A percentile compares a stretch with the other conserved stretches of the same genome.
Evolutionary conservation across 2,113 vertebrate species (phyloP).

Genomic region (Pseudolaguvia tuberculata): DNA sequence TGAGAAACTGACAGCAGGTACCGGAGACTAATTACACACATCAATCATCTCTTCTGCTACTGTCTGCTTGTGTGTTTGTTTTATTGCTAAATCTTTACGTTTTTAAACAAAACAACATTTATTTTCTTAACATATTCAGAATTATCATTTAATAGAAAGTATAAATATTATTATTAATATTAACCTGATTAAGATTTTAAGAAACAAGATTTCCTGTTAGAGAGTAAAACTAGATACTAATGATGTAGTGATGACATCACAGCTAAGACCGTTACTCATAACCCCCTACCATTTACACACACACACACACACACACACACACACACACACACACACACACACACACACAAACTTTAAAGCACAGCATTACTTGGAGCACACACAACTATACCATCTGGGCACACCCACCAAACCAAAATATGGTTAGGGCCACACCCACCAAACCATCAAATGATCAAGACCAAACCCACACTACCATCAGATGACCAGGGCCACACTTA

Average conservation of each 20-base stretch:
- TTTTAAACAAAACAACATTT: no score
- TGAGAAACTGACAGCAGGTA: constrained; percentile 2
- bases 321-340: no score
- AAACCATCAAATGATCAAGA: no score
- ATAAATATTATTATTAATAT: background rate
- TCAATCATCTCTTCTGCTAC: background rate
- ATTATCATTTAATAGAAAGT: no score
- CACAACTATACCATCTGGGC: background rate
- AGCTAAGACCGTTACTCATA: background rate
- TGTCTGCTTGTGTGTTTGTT: constrained; percentile 4
- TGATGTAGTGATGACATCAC: background rate
- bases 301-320: no score
- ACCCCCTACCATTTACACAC: no score
- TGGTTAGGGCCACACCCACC: no score
- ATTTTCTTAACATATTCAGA: no score
- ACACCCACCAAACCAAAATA: background rate
- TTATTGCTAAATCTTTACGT: background rate
- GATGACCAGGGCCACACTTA: no score
- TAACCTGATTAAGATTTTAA: background rate
- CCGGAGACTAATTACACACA: background rate
- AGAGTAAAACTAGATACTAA: no score
- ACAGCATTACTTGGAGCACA: background rate
- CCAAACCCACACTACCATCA: no score
- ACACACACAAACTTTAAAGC: no score
- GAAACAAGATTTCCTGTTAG: background rate